Conservation (phyloP, 2,888 invertebrate genomes). For the Onthophagus sagittarius region DNA sequence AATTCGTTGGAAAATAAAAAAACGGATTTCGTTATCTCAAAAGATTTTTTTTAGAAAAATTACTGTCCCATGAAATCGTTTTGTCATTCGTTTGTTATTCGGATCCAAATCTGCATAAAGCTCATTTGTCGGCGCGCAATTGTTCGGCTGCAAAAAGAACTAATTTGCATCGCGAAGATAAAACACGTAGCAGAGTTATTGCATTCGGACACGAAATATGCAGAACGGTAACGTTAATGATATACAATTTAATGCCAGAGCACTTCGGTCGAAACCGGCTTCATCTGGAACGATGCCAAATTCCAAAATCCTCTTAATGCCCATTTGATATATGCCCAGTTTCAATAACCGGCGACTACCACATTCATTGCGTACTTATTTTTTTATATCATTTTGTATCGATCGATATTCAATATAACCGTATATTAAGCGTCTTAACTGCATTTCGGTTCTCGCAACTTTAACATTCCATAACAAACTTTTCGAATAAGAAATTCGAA, state of each 20-base stretch:
- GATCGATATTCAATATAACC: not conserved
- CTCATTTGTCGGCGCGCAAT: not conserved
- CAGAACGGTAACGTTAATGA: not conserved
- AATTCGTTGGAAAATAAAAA: too few species aligned
- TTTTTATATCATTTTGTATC: not conserved
- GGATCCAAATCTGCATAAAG: not conserved
- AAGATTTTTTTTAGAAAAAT: not conserved
- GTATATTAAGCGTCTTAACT: not conserved
- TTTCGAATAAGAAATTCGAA: not conserved
- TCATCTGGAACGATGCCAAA: not conserved
- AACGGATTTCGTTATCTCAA: not conserved
- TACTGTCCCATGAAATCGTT: not conserved
- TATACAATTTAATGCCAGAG: not conserved
- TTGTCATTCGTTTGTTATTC: not conserved
- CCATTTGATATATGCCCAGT: not conserved
- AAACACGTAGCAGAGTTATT: not conserved
- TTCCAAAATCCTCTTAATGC: not conserved
- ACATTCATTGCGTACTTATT: not conserved
- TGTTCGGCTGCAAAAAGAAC: not conserved
- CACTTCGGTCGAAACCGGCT: not conserved
- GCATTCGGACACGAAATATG: not conserved
- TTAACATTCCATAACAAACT: not conserved
- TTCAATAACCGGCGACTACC: not conserved
- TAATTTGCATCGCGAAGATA: not conserved
- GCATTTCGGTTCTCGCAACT: not conserved